Conservation (phyloP, 2,113 vertebrate species). For the Elgaria multicarinata region DNA sequence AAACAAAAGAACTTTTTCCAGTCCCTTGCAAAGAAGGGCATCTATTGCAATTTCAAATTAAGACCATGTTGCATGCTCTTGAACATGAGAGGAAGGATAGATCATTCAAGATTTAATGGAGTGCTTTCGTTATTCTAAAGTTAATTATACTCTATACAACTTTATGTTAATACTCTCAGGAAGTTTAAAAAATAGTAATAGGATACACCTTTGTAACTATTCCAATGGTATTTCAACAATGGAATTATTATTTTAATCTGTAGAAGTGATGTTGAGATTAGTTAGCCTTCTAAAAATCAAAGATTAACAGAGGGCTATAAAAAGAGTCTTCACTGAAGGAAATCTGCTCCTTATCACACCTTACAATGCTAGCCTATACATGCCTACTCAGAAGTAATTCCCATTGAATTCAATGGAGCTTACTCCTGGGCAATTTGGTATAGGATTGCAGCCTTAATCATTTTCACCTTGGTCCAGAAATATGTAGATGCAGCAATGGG, state of each 20-base stretch:
- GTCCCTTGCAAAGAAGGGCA: background rate
- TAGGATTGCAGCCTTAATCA: too few relatives aligned
- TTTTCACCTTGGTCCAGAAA: background rate
- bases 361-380: background rate
- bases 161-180: background rate
- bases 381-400: background rate
- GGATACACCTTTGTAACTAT: background rate
- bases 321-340: background rate
- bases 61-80: background rate
- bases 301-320: background rate
- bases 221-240: background rate
- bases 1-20: background rate
- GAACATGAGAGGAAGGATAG: background rate
- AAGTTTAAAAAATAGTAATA: background rate
- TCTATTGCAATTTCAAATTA: background rate
- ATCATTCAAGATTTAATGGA: background rate
- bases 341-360: background rate
- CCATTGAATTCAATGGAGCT: background rate
- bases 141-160: background rate
- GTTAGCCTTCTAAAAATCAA: background rate
- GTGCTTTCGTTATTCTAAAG: background rate
- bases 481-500: background rate
- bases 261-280: background rate
- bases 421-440: background rate
- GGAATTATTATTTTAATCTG: background rate